A percentile compares a stretch with the other conserved stretches of the same genome.
These are phyloP conservation scores for Maniola hyperantus DNA, from an alignment of 2,888 invertebrate genomes.

Conservation along the genomic window DNA sequence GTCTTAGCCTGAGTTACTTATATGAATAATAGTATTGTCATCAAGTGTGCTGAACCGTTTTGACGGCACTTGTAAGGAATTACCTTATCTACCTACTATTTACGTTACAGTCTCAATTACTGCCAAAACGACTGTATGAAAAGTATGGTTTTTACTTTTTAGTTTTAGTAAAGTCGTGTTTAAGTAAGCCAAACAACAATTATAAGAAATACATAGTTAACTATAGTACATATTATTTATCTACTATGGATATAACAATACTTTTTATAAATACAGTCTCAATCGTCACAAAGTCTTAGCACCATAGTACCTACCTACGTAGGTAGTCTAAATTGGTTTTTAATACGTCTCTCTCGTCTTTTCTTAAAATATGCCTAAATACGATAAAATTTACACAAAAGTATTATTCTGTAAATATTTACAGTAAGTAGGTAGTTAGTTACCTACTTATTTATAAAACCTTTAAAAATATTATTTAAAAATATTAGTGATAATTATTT, in stretches of 20 bases:
- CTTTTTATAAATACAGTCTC: slow-evolving; percentile 56
- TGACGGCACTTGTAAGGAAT: too few species aligned
- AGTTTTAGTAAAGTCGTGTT: not conserved
- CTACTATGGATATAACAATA: slow-evolving; percentile 12
- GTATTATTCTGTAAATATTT: not conserved
- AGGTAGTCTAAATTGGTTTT: not conserved
- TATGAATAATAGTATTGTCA: too few species aligned
- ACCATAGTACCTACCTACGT: slow-evolving; percentile 42
- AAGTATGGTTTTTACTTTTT: too few species aligned
- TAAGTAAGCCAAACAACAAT: not conserved
- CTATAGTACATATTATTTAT: not conserved
- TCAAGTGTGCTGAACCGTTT: too few species aligned
- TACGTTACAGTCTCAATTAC: too few species aligned
- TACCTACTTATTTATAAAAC: too few species aligned
- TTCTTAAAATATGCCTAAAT: not conserved
- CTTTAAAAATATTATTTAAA: too few species aligned
- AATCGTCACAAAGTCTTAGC: slow-evolving; percentile 59
- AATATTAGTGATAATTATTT: not conserved
- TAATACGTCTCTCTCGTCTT: not conserved
- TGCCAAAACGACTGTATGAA: too few species aligned
- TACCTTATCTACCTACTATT: too few species aligned
- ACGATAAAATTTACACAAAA: not conserved
- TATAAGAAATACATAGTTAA: not conserved
- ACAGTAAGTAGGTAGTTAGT: too few species aligned
- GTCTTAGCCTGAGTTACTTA: too few species aligned